Evolutionary conservation across 2,113 vertebrate genomes (phyloP).

Genomic region (Spheniscus mendiculus): DNA sequence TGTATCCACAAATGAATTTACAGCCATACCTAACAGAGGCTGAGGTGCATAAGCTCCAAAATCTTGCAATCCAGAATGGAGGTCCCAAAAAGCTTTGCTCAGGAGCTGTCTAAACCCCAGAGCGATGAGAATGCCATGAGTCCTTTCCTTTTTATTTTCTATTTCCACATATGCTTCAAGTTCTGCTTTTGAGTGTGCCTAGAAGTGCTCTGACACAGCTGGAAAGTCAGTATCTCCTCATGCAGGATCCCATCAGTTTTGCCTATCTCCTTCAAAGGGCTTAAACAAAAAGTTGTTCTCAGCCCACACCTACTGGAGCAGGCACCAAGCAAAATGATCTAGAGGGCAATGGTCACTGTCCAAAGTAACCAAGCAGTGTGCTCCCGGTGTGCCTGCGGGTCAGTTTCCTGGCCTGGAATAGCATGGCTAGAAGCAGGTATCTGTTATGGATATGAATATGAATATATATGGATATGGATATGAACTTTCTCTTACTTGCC

Average conservation of each 20-base stretch:
- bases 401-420: neutral
- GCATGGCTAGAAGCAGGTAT: neutral
- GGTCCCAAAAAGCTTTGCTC: neutral
- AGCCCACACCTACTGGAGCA: neutral
- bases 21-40: neutral
- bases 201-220: neutral
- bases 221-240: neutral
- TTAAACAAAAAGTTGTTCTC: neutral
- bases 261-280: neutral
- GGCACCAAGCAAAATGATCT: rapidly evolving
- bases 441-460: neutral
- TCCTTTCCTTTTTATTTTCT: neutral
- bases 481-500: neutral
- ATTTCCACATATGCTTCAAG: neutral
- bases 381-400: neutral
- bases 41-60: rapidly evolving
- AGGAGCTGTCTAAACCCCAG: neutral
- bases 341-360: neutral
- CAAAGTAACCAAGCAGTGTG: rapidly evolving
- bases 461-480: no score
- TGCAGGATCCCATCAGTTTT: neutral
- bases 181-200: neutral
- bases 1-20: neutral
- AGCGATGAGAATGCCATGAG: neutral
- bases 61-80: neutral